A percentile compares a stretch with the other conserved stretches of the same genome.
Conservation (phyloP, 1,140 invertebrate genomes). For the Scylla paramamosain region DNA sequence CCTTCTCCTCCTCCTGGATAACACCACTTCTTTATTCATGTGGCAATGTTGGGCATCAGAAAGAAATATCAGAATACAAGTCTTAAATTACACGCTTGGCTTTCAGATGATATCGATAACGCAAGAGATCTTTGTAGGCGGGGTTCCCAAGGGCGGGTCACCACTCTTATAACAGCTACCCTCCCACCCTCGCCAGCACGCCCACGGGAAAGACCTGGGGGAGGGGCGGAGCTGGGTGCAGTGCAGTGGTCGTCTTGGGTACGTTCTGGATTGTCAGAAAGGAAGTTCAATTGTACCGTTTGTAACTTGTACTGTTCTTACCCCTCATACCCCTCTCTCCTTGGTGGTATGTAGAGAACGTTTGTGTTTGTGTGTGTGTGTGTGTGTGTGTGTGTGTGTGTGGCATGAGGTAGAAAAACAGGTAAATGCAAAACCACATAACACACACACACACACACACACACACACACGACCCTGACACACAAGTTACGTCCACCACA, state of each 20-base stretch:
- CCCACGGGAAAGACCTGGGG: neutral
- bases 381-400: too few species aligned
- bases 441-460: conserved; percentile 18
- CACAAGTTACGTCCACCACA: neutral
- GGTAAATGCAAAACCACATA: too few species aligned
- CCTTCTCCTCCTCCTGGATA: neutral
- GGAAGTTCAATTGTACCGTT: neutral
- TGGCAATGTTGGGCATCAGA: neutral
- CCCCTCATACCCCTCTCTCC: too few species aligned
- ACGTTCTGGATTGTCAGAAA: neutral
- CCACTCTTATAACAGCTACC: neutral
- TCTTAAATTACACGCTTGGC: conserved; percentile 21
- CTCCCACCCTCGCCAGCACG: neutral
- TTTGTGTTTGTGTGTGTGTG: too few species aligned
- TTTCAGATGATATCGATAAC: neutral
- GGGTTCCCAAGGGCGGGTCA: neutral
- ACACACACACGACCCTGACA: too few species aligned
- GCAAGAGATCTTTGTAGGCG: neutral
- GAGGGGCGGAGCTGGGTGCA: neutral
- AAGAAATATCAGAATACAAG: neutral
- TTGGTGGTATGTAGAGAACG: too few species aligned
- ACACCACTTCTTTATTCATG: neutral
- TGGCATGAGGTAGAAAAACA: too few species aligned
- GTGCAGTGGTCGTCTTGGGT: neutral
- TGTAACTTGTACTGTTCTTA: too few species aligned